These are phyloP conservation scores for Rhinichthys klamathensis DNA, from an alignment of 2,113 vertebrate species.

Conservation along the genomic window DNA sequence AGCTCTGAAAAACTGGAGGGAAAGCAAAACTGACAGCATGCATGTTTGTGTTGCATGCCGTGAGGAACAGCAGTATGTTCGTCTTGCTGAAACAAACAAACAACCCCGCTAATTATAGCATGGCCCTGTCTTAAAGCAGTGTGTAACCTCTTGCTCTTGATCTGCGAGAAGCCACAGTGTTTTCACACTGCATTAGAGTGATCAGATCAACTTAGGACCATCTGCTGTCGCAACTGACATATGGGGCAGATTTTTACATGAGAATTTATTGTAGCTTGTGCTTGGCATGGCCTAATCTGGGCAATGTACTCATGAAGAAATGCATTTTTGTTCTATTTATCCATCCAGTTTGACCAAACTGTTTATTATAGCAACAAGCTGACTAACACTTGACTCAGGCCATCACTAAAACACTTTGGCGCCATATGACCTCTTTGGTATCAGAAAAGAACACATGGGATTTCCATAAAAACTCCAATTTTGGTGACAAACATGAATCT, in stretches of 20 bases:
- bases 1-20: neutral
- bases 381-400: neutral
- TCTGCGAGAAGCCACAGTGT: neutral
- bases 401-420: neutral
- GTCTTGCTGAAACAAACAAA: conserved; percentile 26
- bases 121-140: neutral
- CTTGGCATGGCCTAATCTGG: neutral
- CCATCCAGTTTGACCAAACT: neutral
- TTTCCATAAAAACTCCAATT: neutral
- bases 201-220: conserved; percentile 8
- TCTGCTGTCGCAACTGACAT: neutral
- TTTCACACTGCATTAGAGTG: neutral
- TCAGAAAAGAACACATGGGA: neutral
- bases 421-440: neutral
- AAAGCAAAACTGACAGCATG: conserved; percentile 27
- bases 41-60: conserved; percentile 17
- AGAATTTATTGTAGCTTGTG: neutral
- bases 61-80: conserved; percentile 6
- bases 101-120: conserved; percentile 1
- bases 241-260: neutral
- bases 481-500: neutral
- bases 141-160: conserved; percentile 30
- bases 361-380: neutral
- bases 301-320: neutral
- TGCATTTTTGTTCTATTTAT: neutral